Conservation (phyloP, 2,113 vertebrate species). For the Murina feae region DNA sequence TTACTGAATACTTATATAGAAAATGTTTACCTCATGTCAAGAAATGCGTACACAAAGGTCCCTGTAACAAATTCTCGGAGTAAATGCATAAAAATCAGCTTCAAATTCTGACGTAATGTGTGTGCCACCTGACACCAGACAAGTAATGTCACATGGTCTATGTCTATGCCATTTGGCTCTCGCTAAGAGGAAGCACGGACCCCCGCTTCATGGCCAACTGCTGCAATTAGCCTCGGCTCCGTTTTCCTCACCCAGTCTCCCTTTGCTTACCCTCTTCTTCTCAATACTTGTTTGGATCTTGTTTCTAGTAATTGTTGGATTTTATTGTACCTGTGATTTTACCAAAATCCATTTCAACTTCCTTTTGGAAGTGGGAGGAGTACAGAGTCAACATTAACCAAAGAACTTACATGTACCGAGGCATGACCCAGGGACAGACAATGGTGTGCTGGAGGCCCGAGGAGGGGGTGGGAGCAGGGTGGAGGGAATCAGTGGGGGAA, state of each 20-base stretch:
- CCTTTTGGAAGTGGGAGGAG: not conserved
- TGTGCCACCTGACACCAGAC: not conserved
- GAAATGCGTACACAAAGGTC: not conserved
- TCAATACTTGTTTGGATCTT: not conserved
- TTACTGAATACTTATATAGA: not conserved
- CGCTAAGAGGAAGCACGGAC: not conserved
- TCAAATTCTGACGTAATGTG: not conserved
- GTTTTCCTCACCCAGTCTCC: not conserved
- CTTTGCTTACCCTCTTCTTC: not conserved
- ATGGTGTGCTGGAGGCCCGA: no score
- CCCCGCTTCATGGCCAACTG: not conserved
- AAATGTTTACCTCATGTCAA: not conserved
- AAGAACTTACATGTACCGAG: no score
- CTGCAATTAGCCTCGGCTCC: not conserved
- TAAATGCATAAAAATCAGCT: not conserved
- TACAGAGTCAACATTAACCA: not conserved
- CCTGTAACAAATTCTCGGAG: not conserved
- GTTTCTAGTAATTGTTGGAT: not conserved
- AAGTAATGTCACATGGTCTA: not conserved
- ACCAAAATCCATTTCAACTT: not conserved
- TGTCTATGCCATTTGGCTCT: not conserved
- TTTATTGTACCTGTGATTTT: not conserved
- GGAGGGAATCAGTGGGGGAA: no score
- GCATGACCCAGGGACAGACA: no score
- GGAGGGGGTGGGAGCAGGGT: no score